Base-by-base conservation (phyloP, 2,113 vertebrate species). In the Chelonoidis abingdonii region DNA sequence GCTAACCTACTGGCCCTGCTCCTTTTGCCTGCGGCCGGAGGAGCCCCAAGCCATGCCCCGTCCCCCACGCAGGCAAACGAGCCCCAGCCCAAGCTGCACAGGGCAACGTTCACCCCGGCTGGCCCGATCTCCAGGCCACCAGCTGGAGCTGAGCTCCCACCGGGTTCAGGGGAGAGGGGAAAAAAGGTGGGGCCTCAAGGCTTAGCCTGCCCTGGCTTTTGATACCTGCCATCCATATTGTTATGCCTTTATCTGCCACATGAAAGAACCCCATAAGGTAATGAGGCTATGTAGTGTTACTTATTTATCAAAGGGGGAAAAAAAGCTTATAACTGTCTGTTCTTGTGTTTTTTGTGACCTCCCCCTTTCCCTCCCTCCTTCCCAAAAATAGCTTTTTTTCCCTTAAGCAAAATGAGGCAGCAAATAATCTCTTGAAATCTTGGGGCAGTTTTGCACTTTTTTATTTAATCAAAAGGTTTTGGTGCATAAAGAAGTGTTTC, bases 341-440 rank as follows among this genome's bases (percentile, higher is more conserved):
- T n/a, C 8, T 24, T 19, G 3, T 59, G 24, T 0, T 84, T 52
- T 86, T 87, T 65, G 4, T 84, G 56, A 93, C 11, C 0, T 65
- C 88, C 85, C 75, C 19, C 5, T 3, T 59, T 59, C 12, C n/a
- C 19, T n/a, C 50, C 54, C 0, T 54, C 93, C 88, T 25, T 21
- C 35, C 44, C 31, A 2, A 4, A 19, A 80, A 4, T 2, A 49
- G 27, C 24, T 57, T 25, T 57, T 25, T 57, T 10, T 59, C 89
- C 75, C 49, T 35, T 25, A 1, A 88, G 7, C 22, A 38, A n/a
- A 35, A 29, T 82, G 76, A 76, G 49, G 50, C 49, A 19, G 14
- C 7, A 14, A 88, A 54, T 65, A 13, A 2, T 47, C 6, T 47
- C 11, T 54, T 31, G 6, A 50, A 54, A 89, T 12, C 62, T 31